These are phyloP conservation scores for Xylophagus ater DNA, from an alignment of 2,888 invertebrate genomes.

Conservation along the genomic window DNA sequence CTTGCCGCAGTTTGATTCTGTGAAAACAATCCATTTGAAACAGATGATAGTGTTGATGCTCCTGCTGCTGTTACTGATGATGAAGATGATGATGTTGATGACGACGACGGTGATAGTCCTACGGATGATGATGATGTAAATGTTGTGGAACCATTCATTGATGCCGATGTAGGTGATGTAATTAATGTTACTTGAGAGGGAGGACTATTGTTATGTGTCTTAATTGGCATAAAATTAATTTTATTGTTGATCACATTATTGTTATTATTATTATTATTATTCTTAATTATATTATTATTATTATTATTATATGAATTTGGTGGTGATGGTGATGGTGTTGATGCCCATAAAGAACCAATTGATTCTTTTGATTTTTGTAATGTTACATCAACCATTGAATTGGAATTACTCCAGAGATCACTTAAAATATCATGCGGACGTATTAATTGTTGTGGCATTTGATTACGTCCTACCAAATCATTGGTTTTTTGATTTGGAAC, in stretches of 20 bases:
- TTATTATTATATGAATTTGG: constrained; percentile 6
- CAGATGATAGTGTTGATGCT: constrained; percentile 20
- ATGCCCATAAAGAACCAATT: constrained; percentile 14
- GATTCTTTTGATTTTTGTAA: constrained; percentile 11
- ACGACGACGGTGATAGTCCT: constrained; percentile 11
- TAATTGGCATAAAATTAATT: constrained; percentile 11
- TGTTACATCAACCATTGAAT: constrained; percentile 8
- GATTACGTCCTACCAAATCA: constrained; percentile 13
- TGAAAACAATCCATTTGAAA: constrained; percentile 1
- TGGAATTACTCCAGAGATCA: constrained; percentile 34
- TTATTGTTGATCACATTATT: constrained; percentile 14
- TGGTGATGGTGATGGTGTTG: constrained; percentile 11
- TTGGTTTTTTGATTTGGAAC: not conserved
- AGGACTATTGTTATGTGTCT: constrained; percentile 7
- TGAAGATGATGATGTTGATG: constrained; percentile 16
- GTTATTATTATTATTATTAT: constrained; percentile 14
- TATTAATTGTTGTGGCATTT: constrained; percentile 15
- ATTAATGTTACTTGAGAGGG: not conserved
- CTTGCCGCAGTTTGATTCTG: constrained; percentile 31
- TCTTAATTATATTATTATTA: constrained; percentile 4
- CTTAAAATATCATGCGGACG: constrained; percentile 26
- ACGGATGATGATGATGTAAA: constrained; percentile 10
- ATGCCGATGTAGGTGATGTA: constrained; percentile 2
- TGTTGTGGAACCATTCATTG: not conserved
- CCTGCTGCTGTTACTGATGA: constrained; percentile 8